Conservation (phyloP, 2,888 invertebrate species). For the Microctonus aethiopoides region DNA sequence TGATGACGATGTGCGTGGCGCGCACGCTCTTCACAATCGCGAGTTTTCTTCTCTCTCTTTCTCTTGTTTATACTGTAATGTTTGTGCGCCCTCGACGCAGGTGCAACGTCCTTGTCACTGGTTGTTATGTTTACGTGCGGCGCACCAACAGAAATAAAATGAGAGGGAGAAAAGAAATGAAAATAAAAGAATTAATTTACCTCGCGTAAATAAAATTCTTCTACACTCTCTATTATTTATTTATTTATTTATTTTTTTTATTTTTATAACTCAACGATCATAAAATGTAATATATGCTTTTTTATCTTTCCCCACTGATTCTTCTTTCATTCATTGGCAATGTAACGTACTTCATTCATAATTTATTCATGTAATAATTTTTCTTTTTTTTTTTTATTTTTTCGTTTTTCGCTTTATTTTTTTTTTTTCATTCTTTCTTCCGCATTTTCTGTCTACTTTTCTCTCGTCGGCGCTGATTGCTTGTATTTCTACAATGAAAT, state of each 20-base stretch:
- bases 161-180: neutral
- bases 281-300: neutral
- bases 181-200: slow-evolving; percentile 1
- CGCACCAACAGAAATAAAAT: neutral
- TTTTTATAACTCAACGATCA: neutral
- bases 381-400: slow-evolving; percentile 1
- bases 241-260: neutral
- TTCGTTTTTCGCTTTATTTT: neutral
- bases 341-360: slow-evolving; percentile 6
- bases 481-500: slow-evolving; percentile 24
- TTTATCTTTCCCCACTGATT: too few species aligned
- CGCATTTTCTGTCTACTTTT: neutral
- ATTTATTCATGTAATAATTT: slow-evolving; percentile 20
- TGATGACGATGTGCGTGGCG: neutral
- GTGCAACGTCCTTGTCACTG: slow-evolving; percentile 12
- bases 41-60: slow-evolving; percentile 6
- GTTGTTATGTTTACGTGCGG: slow-evolving; percentile 20
- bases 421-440: neutral
- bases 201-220: slow-evolving; percentile 3
- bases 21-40: neutral
- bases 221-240: neutral
- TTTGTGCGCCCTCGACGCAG: slow-evolving; percentile 5
- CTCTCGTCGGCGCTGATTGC: neutral
- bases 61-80: slow-evolving; percentile 24
- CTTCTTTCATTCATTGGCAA: neutral